These are phyloP conservation scores for Tetraodon nigroviridis DNA, from an alignment of 2,113 vertebrate genomes.

Conservation along the genomic window DNA sequence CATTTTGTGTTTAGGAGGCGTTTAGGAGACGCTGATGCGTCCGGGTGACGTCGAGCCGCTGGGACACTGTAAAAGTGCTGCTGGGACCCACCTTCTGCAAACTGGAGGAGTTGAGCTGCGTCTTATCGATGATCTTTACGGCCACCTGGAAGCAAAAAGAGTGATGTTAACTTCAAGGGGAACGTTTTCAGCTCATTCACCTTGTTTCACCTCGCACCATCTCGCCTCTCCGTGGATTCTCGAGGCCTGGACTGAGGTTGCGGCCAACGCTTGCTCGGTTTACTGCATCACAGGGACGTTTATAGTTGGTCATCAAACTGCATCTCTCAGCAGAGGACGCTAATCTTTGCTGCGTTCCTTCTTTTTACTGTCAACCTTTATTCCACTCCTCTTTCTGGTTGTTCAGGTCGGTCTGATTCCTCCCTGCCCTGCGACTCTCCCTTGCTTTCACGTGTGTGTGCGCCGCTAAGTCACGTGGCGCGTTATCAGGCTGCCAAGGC, in stretches of 20 bases:
- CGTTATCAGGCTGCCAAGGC: constrained; percentile 67
- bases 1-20: too few relatives aligned
- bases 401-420: constrained; percentile 40
- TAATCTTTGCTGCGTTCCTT: constrained; percentile 19
- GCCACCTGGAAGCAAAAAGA: constrained; percentile 67
- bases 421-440: constrained; percentile 45
- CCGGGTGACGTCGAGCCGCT: not conserved
- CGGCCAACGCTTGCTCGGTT: too few relatives aligned
- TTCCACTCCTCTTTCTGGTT: constrained; percentile 41
- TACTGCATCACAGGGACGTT: not conserved
- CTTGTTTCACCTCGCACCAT: not conserved
- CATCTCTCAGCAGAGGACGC: constrained; percentile 5
- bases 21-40: too few relatives aligned
- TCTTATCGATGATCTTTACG: constrained; percentile 79
- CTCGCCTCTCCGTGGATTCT: not conserved
- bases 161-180: not conserved
- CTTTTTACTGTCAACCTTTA: constrained; percentile 33
- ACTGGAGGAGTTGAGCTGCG: constrained; percentile 78
- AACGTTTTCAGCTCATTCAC: constrained; percentile 6
- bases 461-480: constrained; percentile 50
- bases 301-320: constrained; percentile 31
- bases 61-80: not conserved
- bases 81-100: constrained; percentile 73
- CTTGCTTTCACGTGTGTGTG: constrained; percentile 43
- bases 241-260: too few relatives aligned